A percentile compares a stretch with the other conserved stretches of the same genome.
Evolutionary conservation across 1,140 invertebrate species (phyloP).

Genomic region (Monochamus saltuarius): DNA sequence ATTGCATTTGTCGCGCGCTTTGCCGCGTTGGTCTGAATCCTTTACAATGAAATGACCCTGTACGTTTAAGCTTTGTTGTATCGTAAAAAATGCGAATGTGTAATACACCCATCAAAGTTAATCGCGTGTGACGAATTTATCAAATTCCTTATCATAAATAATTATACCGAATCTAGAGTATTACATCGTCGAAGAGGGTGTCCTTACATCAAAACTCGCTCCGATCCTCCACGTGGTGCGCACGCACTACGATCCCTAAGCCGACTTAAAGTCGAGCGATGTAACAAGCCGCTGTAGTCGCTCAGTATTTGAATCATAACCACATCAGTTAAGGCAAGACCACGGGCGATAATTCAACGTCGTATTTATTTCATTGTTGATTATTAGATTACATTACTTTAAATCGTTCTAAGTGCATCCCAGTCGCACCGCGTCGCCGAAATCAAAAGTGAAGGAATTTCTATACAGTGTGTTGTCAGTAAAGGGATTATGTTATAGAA

Average conservation of each 20-base stretch:
- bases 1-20: no score
- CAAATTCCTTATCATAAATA: no score
- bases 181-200: no score
- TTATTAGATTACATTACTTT: not conserved
- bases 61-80: no score
- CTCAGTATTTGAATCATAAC: not conserved
- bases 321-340: not conserved
- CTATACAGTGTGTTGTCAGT: constrained; percentile 3
- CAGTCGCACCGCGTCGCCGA: not conserved
- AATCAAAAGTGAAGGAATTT: not conserved
- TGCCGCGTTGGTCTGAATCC: no score
- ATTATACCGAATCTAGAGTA: no score
- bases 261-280: not conserved
- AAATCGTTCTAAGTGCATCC: not conserved
- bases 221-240: constrained; percentile 10
- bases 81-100: no score
- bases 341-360: not conserved
- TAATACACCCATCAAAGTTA: no score
- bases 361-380: constrained; percentile 7
- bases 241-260: constrained; percentile 10
- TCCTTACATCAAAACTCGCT: no score
- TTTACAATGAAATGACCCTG: no score
- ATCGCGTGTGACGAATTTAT: no score
- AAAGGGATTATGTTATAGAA: constrained; percentile 8
- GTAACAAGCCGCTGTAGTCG: not conserved